Conservation (phyloP, 2,888 invertebrate species). For the Dasypolia templi region DNA sequence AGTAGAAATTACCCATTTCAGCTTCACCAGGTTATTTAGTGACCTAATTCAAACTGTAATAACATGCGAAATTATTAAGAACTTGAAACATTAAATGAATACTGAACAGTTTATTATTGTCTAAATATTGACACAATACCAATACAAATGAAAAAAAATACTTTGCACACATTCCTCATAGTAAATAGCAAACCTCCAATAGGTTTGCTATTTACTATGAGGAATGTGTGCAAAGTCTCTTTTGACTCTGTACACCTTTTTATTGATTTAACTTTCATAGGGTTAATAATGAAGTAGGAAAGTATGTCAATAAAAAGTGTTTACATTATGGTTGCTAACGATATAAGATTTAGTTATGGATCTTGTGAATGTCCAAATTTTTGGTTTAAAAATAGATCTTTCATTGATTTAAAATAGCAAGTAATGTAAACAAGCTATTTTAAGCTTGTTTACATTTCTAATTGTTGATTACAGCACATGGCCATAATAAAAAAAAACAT, state of each 20-base stretch:
- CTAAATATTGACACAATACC: neutral
- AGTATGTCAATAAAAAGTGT: slow-evolving; percentile 18
- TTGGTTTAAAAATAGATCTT: neutral
- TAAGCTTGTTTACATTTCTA: neutral
- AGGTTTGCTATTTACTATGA: no score
- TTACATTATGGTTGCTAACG: slow-evolving; percentile 34
- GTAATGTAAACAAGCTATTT: no score
- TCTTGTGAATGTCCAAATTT: slow-evolving; percentile 6
- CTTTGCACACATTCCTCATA: neutral
- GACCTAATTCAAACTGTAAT: no score
- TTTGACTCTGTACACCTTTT: neutral
- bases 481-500: neutral
- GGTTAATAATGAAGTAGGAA: slow-evolving; percentile 21
- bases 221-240: no score
- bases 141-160: neutral
- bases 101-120: neutral
- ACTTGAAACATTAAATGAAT: neutral
- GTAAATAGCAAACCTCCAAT: neutral
- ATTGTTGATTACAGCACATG: neutral
- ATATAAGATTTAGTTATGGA: slow-evolving; percentile 3
- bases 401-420: neutral
- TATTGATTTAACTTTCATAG: slow-evolving; percentile 30
- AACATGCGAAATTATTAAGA: no score
- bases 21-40: neutral
- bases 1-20: neutral